Conservation (phyloP, 2,888 invertebrate species). For the Drosophila colorata region DNA sequence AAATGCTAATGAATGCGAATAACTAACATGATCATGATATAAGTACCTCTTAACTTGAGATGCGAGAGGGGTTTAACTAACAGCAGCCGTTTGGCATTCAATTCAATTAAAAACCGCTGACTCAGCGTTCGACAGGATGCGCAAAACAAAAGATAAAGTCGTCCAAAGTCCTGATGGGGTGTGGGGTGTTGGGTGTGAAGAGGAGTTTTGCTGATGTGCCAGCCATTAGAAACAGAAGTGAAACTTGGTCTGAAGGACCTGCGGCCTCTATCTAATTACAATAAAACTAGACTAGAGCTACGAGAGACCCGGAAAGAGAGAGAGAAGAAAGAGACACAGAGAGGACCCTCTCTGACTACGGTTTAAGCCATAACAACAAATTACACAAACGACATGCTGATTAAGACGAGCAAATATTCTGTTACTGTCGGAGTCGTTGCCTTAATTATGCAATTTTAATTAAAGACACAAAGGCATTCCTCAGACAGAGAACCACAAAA, state of each 20-base stretch:
- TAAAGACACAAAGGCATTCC: conserved; percentile 55
- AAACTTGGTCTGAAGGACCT: conserved; percentile 22
- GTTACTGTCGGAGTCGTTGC: conserved; percentile 19
- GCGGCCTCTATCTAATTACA: conserved; percentile 65
- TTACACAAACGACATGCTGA: conserved; percentile 73
- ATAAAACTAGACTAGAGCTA: conserved; percentile 45
- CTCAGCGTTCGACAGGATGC: conserved; percentile 56
- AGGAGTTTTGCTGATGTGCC: conserved; percentile 58
- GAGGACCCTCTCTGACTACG: conserved; percentile 8
- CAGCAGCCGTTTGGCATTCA: conserved; percentile 53
- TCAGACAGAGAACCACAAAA: neutral
- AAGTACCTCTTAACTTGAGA: conserved; percentile 29
- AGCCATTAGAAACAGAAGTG: conserved; percentile 53
- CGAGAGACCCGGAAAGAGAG: conserved; percentile 2
- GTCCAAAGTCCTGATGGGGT: conserved; percentile 16
- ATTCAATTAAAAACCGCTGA: conserved; percentile 82
- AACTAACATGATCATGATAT: conserved; percentile 58
- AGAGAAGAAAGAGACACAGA: conserved; percentile 1
- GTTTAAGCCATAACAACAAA: conserved; percentile 56
- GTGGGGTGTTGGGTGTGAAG: conserved; percentile 5
- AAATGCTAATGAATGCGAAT: conserved; percentile 71
- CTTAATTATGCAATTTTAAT: conserved; percentile 73
- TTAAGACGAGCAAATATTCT: conserved; percentile 60
- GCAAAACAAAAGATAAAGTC: conserved; percentile 42
- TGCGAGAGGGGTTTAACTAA: conserved; percentile 5